A percentile compares a stretch with the other conserved stretches of the same genome.
Evolutionary conservation across 2,888 invertebrate species (phyloP).

Genomic region (Trissolcus brochymenae): DNA sequence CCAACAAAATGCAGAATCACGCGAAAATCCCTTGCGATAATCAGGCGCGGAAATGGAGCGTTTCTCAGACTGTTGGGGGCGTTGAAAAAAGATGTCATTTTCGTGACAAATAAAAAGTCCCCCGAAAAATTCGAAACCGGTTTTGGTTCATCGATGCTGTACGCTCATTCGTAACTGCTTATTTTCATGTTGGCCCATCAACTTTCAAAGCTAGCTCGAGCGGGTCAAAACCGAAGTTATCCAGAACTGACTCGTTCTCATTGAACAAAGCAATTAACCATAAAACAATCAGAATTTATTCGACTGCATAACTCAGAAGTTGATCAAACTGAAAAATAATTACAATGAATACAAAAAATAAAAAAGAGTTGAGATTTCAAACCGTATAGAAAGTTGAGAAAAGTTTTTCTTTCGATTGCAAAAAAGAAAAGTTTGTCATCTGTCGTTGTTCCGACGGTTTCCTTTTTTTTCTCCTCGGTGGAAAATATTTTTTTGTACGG

Average conservation of each 20-base stretch:
- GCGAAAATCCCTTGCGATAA: slow-evolving; percentile 9
- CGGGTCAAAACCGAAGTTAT: too few species aligned
- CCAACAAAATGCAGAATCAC: slow-evolving; percentile 21
- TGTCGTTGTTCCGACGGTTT: not conserved
- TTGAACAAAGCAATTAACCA: not conserved
- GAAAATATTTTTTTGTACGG: not conserved
- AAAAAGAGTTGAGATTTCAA: not conserved
- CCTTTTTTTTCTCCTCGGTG: not conserved
- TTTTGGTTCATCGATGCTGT: too few species aligned
- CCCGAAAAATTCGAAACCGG: too few species aligned
- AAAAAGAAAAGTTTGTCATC: not conserved
- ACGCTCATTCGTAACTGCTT: too few species aligned
- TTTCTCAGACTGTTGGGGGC: too few species aligned
- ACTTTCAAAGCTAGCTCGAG: not conserved
- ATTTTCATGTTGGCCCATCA: too few species aligned
- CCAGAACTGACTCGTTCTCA: not conserved
- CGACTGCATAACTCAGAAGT: not conserved
- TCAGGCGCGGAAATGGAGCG: not conserved
- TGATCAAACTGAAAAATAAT: not conserved
- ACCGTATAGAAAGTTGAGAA: not conserved
- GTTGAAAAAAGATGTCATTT: too few species aligned
- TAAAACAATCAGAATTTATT: not conserved
- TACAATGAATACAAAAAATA: too few species aligned
- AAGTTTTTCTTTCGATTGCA: slow-evolving; percentile 1
- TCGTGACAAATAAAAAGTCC: too few species aligned